Percentiles rank a stretch among this genome's conserved stretches.
These are phyloP conservation scores for Sphinx pinastri DNA, from an alignment of 2,888 invertebrate genomes.

Conservation along the genomic window DNA sequence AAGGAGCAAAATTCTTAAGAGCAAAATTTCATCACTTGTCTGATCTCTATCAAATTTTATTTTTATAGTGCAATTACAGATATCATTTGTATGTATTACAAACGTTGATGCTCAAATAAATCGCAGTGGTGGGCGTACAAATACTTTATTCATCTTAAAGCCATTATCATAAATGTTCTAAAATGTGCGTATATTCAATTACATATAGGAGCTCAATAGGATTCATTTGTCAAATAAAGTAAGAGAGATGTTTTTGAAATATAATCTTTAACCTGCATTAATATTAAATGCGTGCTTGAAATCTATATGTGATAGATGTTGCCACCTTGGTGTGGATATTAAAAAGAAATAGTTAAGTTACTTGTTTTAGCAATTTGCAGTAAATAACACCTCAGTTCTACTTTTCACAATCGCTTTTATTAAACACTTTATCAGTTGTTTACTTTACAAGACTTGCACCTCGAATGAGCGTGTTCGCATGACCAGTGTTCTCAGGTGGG, in stretches of 20 bases:
- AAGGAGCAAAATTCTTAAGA: too few species aligned
- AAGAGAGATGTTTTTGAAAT: constrained; percentile 10
- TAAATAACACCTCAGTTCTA: too few species aligned
- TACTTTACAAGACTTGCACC: too few species aligned
- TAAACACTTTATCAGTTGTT: too few species aligned
- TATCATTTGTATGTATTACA: background rate
- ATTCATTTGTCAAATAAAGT: constrained; percentile 8
- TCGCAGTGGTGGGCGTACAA: constrained; percentile 29
- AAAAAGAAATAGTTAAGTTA: background rate
- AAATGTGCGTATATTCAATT: constrained; percentile 26
- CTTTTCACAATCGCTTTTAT: too few species aligned
- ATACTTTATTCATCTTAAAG: constrained; percentile 20
- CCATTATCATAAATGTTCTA: constrained; percentile 32
- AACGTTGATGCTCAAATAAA: background rate
- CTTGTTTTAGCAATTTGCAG: too few species aligned
- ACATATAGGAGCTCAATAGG: background rate
- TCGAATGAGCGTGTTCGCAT: too few species aligned
- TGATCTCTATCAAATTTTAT: background rate
- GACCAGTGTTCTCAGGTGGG: too few species aligned
- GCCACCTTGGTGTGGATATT: background rate
- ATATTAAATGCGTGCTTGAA: constrained; percentile 3
- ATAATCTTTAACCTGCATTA: background rate
- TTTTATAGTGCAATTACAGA: background rate
- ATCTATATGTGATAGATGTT: background rate
- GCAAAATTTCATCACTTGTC: too few species aligned